A percentile compares a stretch with the other conserved stretches of the same genome.
Evolutionary conservation across 2,113 vertebrate species (phyloP).

Genomic region (Cyanocitta stelleri): DNA sequence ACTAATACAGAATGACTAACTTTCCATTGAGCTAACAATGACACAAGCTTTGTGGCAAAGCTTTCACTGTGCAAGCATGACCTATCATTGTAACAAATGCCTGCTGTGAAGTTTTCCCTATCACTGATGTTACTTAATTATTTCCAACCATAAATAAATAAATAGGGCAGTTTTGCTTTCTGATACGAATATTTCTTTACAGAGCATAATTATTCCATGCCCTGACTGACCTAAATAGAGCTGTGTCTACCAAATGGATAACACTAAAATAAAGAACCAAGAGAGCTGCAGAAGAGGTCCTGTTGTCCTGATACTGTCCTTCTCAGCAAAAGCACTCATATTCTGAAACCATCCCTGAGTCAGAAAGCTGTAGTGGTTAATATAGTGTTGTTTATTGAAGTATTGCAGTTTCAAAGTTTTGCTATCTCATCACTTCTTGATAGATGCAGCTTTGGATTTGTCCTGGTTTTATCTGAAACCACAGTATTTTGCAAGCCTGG

Average conservation of each 20-base stretch:
- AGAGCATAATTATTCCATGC: neutral
- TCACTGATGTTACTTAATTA: neutral
- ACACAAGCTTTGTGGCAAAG: slow-evolving; percentile 25
- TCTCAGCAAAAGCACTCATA: neutral
- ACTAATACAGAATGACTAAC: slow-evolving; percentile 36
- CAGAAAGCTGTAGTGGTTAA: neutral
- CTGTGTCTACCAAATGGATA: neutral
- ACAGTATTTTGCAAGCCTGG: neutral
- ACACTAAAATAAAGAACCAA: neutral
- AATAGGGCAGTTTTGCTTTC: neutral
- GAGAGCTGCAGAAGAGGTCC: neutral
- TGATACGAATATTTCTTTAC: neutral
- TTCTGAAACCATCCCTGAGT: neutral
- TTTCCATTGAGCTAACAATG: slow-evolving; percentile 3
- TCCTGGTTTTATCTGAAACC: neutral
- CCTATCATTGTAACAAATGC: neutral
- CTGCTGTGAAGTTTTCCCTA: neutral
- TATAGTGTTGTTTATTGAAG: neutral
- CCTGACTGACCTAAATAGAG: neutral
- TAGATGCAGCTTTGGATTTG: neutral
- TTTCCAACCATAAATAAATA: neutral
- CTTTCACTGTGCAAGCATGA: slow-evolving; percentile 10
- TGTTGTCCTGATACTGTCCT: neutral
- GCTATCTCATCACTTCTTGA: neutral
- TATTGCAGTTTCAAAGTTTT: neutral